phyloP scores from a whole-genome alignment of 2,888 invertebrate species.

The Eurytoma adleriae region DNA sequence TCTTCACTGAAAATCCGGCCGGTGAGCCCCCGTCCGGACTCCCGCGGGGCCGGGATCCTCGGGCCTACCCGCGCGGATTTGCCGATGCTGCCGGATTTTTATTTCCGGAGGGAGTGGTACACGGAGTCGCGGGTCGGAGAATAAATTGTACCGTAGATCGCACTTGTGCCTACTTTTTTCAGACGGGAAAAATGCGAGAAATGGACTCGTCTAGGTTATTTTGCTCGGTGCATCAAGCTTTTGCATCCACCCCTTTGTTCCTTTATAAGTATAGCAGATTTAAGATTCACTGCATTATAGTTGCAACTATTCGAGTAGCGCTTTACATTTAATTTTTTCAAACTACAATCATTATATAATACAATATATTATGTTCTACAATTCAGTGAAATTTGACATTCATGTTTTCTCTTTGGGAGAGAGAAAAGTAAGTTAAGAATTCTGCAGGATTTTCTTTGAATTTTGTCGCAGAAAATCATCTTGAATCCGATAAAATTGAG shows the following conservation, averaged over 20 bases:
- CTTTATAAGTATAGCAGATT: background rate
- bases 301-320: background rate
- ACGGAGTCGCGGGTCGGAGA: background rate
- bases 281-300: background rate
- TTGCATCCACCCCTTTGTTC: background rate
- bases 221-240: constrained; percentile 4
- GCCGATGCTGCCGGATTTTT: background rate
- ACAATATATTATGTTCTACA: too few relatives aligned
- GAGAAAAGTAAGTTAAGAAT: too few relatives aligned
- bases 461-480: too few relatives aligned
- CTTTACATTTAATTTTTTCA: background rate
- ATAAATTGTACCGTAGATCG: background rate
- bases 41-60: background rate
- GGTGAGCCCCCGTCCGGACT: background rate
- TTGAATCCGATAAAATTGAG: too few relatives aligned
- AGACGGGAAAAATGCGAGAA: constrained; percentile 45
- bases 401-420: too few relatives aligned
- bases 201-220: constrained; percentile 52
- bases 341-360: too few relatives aligned
- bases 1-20: constrained; percentile 47
- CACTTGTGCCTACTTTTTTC: constrained; percentile 34
- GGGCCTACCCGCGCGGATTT: background rate
- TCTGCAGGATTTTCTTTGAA: too few relatives aligned
- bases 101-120: background rate
- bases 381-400: too few relatives aligned